Evolutionary conservation across 2,113 vertebrate species (phyloP).

Genomic region (Clinocottus analis): DNA sequence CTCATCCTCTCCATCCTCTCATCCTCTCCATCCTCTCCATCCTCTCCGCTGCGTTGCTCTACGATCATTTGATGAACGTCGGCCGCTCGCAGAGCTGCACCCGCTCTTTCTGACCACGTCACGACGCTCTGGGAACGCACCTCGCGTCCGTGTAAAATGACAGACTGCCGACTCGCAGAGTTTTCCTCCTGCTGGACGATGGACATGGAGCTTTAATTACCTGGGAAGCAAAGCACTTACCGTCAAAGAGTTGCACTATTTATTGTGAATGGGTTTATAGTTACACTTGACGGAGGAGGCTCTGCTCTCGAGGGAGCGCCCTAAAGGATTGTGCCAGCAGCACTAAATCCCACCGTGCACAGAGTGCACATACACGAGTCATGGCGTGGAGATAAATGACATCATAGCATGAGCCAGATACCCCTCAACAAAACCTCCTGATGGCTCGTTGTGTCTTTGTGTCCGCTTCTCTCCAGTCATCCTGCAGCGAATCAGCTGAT

Average conservation of each 20-base stretch:
- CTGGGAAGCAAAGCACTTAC: conserved; percentile 11
- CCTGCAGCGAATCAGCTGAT: conserved; percentile 5
- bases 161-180: background rate
- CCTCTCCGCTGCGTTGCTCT: background rate
- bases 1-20: too few relatives aligned
- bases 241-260: conserved; percentile 20
- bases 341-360: conserved; percentile 11
- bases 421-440: conserved; percentile 10
- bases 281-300: conserved; percentile 13
- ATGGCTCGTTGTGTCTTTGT: background rate
- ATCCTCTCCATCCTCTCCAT: too few relatives aligned
- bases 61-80: background rate
- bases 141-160: background rate
- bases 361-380: conserved; percentile 12
- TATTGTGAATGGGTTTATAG: conserved; percentile 24
- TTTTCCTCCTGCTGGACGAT: conserved; percentile 13
- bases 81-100: background rate
- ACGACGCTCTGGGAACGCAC: background rate
- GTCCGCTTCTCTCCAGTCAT: background rate
- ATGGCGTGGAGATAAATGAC: conserved; percentile 31
- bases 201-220: conserved; percentile 26
- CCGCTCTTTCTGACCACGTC: background rate
- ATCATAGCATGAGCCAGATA: conserved; percentile 2
- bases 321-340: conserved; percentile 26
- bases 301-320: conserved; percentile 25